Percentiles rank a stretch among this genome's conserved stretches.
Evolutionary conservation across 2,888 invertebrate genomes (phyloP).

Genomic region (Scelioninae gen. 1): DNA sequence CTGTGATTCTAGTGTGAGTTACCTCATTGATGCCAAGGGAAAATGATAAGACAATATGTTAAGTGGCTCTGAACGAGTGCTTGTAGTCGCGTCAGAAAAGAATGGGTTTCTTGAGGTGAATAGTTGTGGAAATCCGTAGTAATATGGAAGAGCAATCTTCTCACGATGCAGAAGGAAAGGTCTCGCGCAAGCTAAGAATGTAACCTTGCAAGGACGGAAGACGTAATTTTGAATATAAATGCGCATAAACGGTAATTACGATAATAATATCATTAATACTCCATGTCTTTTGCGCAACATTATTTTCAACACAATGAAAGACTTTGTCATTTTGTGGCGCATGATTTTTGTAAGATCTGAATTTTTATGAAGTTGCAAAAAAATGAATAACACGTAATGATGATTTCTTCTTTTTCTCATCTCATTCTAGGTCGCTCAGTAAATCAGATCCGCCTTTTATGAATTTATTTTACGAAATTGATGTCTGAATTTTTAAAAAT

Average conservation of each 20-base stretch:
- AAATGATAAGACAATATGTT: constrained; percentile 49
- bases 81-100: constrained; percentile 24
- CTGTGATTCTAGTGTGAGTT: constrained; percentile 10
- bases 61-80: constrained; percentile 7
- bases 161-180: constrained; percentile 75
- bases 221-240: constrained; percentile 75
- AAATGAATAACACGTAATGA: constrained; percentile 11
- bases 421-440: constrained; percentile 12
- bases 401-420: constrained; percentile 5
- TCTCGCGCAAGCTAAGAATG: constrained; percentile 71
- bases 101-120: constrained; percentile 34
- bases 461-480: background rate
- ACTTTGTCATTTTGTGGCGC: constrained; percentile 29
- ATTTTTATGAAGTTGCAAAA: constrained; percentile 37
- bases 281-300: constrained; percentile 42
- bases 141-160: constrained; percentile 74
- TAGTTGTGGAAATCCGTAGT: constrained; percentile 51
- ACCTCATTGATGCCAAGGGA: constrained; percentile 38
- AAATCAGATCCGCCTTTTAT: constrained; percentile 5
- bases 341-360: constrained; percentile 26
- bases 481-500: background rate
- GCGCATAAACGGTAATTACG: constrained; percentile 69
- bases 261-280: constrained; percentile 57
- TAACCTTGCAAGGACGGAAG: constrained; percentile 81
- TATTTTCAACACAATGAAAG: constrained; percentile 28